These are phyloP conservation scores for Chaetogeoica ovagalla DNA, from an alignment of 2,888 invertebrate genomes.

Conservation along the genomic window DNA sequence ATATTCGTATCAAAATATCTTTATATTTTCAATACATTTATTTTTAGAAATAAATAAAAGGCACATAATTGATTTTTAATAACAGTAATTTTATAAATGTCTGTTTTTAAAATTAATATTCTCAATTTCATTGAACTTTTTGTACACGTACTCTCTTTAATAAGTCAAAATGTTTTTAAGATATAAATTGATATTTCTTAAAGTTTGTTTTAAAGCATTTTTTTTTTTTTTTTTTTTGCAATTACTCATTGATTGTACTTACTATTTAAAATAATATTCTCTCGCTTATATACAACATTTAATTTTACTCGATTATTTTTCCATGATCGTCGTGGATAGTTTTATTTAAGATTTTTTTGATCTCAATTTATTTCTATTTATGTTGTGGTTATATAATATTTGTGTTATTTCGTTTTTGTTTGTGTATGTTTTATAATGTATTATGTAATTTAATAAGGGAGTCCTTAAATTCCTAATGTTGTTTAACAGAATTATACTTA, in stretches of 20 bases:
- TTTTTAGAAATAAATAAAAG: not conserved
- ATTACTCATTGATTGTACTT: conserved; percentile 6
- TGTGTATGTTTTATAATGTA: not conserved
- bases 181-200: not conserved
- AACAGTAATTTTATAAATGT: conserved; percentile 5
- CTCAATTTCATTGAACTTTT: not conserved
- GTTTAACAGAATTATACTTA: not conserved
- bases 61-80: not conserved
- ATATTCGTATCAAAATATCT: no score
- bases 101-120: no score
- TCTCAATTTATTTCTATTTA: conserved; percentile 32
- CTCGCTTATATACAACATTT: not conserved
- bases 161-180: not conserved
- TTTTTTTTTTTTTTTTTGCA: not conserved
- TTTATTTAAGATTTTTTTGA: conserved; percentile 17
- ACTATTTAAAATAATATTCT: not conserved
- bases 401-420: not conserved
- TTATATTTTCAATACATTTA: not conserved
- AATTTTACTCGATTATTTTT: conserved; percentile 6
- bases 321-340: not conserved
- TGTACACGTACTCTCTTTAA: not conserved
- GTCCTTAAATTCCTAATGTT: not conserved
- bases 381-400: not conserved
- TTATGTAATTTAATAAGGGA: not conserved
- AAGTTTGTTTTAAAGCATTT: not conserved